Base-by-base conservation (phyloP, 2,888 invertebrate species). In the Julus scandinavius region DNA sequence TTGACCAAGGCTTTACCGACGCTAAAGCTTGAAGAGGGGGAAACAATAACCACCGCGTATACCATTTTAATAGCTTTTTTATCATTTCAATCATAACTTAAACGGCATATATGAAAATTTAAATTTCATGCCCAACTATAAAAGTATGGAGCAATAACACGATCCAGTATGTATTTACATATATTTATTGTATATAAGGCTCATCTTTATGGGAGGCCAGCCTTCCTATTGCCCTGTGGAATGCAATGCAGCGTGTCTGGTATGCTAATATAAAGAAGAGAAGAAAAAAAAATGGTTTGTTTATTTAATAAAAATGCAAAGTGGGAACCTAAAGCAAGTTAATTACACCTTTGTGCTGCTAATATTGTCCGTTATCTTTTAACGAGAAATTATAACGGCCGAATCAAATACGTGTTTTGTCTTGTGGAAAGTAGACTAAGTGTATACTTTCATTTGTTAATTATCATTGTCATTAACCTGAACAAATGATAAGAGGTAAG, bases 41-140 rank as follows among this genome's bases (percentile, higher is more conserved):
- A 63, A 63, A 63, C 54, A n/a, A 63, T 17, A 63, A 63, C 63
- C n/a, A 63, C 5, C 63, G 63, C 17, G 63, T 17, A 63, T 63
- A n/a, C 63, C 63, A 63, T 63, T 63, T 63, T 63, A 63, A 63
- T 63, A 63, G 63, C 63, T 63, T 63, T 63, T 63, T 63, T 63
- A 63, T 63, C 63, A 63, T 63, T 63, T 63, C 63, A 63, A 63
- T 63, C 63, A n/a, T 63, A 7, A 17, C 63, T 63, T 63, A n/a
- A 63, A 63, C 63, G 63, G 63, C 63, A n/a, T n/a, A 63, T 63
- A 63, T 63, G 63, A 63, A 63, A 63, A 63, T 63, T 63, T 63
- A 7, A n/a, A 63, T 63, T 63, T 63, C 63, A 63, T n/a, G n/a
- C 63, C 11, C 63, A 63, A 63, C 63, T n/a, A 63, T 17, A 63